phyloP scores from a whole-genome alignment of 2,797 vertebrate genomes.

The Toxotes lorentzi region DNA sequence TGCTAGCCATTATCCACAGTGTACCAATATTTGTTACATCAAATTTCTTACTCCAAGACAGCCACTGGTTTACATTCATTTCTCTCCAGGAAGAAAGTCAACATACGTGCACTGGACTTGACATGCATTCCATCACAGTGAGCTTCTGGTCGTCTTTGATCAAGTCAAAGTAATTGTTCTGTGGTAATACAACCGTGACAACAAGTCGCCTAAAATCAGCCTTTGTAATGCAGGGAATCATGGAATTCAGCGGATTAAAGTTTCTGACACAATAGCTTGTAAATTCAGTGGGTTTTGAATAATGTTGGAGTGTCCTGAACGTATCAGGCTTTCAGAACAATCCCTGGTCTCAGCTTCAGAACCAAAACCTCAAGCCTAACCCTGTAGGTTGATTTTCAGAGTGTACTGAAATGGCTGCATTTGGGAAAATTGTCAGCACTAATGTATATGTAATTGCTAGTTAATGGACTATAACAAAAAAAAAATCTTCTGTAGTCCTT shows the following conservation, averaged over 20 bases:
- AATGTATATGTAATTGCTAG: conserved; percentile 28
- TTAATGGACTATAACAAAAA: conserved; percentile 15
- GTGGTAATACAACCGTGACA: neutral
- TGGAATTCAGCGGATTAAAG: neutral
- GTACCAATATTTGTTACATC: conserved; percentile 7
- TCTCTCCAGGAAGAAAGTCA: conserved; percentile 29
- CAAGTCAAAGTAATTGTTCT: neutral
- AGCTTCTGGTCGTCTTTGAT: conserved; percentile 9
- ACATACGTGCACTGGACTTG: neutral
- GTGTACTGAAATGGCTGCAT: neutral
- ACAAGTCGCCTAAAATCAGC: neutral
- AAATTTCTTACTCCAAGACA: conserved; percentile 3
- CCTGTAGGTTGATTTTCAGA: conserved; percentile 4
- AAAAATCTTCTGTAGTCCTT: conserved; percentile 6
- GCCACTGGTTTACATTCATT: conserved; percentile 25
- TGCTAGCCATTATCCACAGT: conserved; percentile 17
- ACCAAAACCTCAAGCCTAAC: neutral
- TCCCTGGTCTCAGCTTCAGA: neutral
- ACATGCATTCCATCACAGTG: neutral
- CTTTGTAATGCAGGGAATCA: conserved; percentile 2
- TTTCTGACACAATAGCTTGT: neutral
- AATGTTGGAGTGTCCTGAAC: neutral
- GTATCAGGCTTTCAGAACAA: neutral
- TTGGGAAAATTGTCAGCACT: conserved; percentile 18
- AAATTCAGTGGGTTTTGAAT: neutral